Base-by-base conservation (phyloP, 2,888 invertebrate genomes). In the Andrena minutula region DNA sequence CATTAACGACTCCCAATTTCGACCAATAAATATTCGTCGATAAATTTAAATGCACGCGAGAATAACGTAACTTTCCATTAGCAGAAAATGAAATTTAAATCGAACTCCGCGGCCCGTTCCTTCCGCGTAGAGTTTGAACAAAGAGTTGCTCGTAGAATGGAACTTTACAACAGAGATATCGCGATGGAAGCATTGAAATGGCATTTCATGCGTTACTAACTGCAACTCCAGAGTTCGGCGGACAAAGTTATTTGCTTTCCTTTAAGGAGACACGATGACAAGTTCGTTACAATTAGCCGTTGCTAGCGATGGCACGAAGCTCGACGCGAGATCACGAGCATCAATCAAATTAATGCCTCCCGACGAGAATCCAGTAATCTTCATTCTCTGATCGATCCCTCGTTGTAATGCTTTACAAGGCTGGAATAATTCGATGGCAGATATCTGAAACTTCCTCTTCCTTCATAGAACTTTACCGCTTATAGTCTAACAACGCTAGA, bases 201-300 rank as follows among this genome's bases (percentile, higher is more conserved):
- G 51, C 20, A 23, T 66, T 53, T 66, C 66, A 8, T 12, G 66
- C 66, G 32, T 53, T 51, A 32, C 51, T 56, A 56, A 56, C 28
- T 28, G 51, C 51, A 66, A 32, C 51, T 51, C 30, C 28, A 20
- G 66, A 51, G 20, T 7, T 12, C 51, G 2, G n/a, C 8, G 8
- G 28, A 51, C 23, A n/a, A 66, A 66, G 51, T 53, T 53, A 66
- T 66, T 66, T 53, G 47, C 26, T 26, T 8, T 28, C 41, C 64
- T 47, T 64, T 47, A 64, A 64, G 20, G 64, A 64, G 35, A n/a
- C 47, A 1, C 35, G 64, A 47, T 35, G 64, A 64, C 64, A 20
- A 64, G 64, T 47, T 47, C 26, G 47, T 26, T 28, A 26, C 23
- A 56, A 56, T 56, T 26, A 56, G 23, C 23, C 26, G 16, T 20